phyloP scores from a whole-genome alignment of 2,888 invertebrate genomes.

The Phengaris arion region DNA sequence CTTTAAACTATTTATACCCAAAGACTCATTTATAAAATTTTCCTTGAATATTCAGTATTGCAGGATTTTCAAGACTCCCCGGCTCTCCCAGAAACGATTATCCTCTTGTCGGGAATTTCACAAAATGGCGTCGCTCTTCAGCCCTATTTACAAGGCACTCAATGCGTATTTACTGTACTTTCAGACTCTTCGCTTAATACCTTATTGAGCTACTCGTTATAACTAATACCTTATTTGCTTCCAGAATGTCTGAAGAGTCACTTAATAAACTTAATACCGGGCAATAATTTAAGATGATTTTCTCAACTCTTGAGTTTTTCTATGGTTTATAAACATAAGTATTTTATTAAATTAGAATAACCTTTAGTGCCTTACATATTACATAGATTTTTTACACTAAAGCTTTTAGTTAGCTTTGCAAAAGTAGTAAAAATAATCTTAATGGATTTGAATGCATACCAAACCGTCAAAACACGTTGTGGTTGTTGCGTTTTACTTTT shows the following conservation, averaged over 20 bases:
- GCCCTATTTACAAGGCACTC: slow-evolving; percentile 40
- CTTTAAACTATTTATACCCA: neutral
- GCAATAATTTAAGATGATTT: neutral
- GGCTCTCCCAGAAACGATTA: slow-evolving; percentile 44
- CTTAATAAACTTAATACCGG: neutral
- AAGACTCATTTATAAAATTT: slow-evolving; percentile 36
- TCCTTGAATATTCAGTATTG: slow-evolving; percentile 39
- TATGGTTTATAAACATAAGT: neutral
- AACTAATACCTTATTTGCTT: slow-evolving; percentile 27
- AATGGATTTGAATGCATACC: too few relatives aligned
- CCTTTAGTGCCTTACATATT: too few relatives aligned
- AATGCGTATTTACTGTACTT: slow-evolving; percentile 45
- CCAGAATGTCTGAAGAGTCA: neutral
- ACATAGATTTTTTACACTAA: too few relatives aligned
- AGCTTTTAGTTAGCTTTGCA: too few relatives aligned
- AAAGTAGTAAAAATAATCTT: too few relatives aligned
- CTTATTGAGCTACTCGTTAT: slow-evolving; percentile 34
- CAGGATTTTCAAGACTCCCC: slow-evolving; percentile 40
- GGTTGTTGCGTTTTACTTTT: too few relatives aligned
- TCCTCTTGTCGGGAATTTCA: slow-evolving; percentile 42
- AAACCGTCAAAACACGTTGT: too few relatives aligned
- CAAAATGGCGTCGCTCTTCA: slow-evolving; percentile 43
- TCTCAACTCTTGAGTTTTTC: neutral
- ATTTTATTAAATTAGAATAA: neutral
- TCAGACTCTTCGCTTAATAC: slow-evolving; percentile 37